These are phyloP conservation scores for Herpetotheres cachinnans DNA, from an alignment of 2,113 vertebrate species.

Conservation along the genomic window DNA sequence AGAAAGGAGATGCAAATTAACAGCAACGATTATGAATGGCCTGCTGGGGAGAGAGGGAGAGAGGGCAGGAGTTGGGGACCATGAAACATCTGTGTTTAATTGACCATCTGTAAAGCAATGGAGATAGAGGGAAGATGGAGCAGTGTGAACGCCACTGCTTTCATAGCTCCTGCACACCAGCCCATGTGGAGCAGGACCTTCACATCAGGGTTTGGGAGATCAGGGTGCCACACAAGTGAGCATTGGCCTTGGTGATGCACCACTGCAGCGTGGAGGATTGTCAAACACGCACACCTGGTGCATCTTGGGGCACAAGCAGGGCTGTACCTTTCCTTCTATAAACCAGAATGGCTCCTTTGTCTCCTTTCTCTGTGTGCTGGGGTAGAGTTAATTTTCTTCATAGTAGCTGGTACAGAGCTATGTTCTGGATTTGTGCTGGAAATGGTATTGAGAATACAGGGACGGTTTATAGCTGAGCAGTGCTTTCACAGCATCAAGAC, in stretches of 20 bases:
- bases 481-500: background rate
- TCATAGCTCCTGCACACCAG: background rate
- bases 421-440: background rate
- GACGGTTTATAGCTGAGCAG: background rate
- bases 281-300: background rate
- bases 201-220: background rate
- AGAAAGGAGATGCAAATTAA: background rate
- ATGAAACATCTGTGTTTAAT: background rate
- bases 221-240: background rate
- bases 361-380: background rate
- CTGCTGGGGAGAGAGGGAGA: background rate
- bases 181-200: background rate
- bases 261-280: background rate
- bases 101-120: background rate
- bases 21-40: background rate
- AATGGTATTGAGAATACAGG: background rate
- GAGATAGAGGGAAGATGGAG: background rate
- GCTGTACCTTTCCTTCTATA: background rate
- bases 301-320: background rate
- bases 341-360: background rate
- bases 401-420: background rate
- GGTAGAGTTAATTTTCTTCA: background rate
- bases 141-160: background rate
- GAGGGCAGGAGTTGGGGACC: background rate
- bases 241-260: background rate